A percentile compares a stretch with the other conserved stretches of the same genome.
Conservation (phyloP, 2,797 vertebrate species). For the Microchirus variegatus region DNA sequence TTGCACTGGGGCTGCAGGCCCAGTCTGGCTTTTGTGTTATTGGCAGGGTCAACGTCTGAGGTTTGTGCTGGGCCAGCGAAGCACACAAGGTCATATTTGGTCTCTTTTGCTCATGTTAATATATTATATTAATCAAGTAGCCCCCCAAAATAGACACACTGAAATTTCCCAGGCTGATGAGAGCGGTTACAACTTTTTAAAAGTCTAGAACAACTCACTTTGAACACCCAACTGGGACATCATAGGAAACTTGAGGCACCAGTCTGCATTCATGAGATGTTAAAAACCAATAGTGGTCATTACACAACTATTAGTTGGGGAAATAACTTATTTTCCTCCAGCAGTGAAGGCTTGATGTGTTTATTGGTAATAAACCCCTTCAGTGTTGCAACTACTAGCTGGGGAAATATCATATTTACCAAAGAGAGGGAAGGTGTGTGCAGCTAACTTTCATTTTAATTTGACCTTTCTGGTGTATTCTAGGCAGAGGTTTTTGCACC, state of each 20-base stretch:
- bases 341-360: slow-evolving; percentile 49
- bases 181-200: slow-evolving; percentile 21
- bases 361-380: slow-evolving; percentile 76
- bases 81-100: slow-evolving; percentile 43
- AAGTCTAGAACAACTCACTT: slow-evolving; percentile 23
- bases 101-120: slow-evolving; percentile 32
- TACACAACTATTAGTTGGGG: slow-evolving; percentile 72
- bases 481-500: slow-evolving; percentile 28
- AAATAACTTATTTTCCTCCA: slow-evolving; percentile 68
- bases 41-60: slow-evolving; percentile 47
- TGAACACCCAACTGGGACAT: slow-evolving; percentile 22
- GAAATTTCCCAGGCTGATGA: slow-evolving; percentile 14
- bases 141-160: slow-evolving; percentile 1
- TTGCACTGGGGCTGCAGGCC: slow-evolving; percentile 48
- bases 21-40: slow-evolving; percentile 46
- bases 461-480: slow-evolving; percentile 35
- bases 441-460: slow-evolving; percentile 64
- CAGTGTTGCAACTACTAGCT: slow-evolving; percentile 52
- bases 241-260: too few species aligned
- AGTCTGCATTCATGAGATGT: slow-evolving; percentile 79
- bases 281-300: slow-evolving; percentile 83
- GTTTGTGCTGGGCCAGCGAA: slow-evolving; percentile 29
- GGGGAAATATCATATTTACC: slow-evolving; percentile 72
- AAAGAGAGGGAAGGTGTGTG: slow-evolving; percentile 48
- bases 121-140: slow-evolving; percentile 27